Evolutionary conservation across 2,113 vertebrate genomes (phyloP).

Genomic region (Tretioscincus oriximinensis): DNA sequence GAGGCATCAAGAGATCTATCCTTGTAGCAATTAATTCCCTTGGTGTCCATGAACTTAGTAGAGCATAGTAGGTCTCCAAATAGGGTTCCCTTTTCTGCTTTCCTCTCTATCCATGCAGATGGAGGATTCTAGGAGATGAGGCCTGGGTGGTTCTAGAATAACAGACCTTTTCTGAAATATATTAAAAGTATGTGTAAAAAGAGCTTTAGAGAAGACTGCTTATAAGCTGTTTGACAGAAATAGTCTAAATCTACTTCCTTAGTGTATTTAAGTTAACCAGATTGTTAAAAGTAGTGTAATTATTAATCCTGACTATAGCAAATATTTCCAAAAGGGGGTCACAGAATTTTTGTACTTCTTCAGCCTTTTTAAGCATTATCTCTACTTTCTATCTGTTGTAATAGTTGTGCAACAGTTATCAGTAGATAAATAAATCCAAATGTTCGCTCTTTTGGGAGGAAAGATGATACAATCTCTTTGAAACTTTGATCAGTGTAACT

Average conservation of each 20-base stretch:
- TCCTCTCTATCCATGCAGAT: too few relatives aligned
- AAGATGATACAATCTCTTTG: background rate
- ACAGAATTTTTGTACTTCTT: background rate
- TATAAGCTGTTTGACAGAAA: background rate
- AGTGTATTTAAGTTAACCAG: background rate
- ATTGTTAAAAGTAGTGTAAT: background rate
- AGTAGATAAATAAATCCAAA: background rate
- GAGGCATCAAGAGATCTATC: too few relatives aligned
- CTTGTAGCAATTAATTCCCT: too few relatives aligned
- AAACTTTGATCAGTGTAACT: background rate
- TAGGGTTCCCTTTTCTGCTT: too few relatives aligned
- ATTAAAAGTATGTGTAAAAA: too few relatives aligned
- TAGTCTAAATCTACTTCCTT: background rate
- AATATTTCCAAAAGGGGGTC: background rate
- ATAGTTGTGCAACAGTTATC: background rate
- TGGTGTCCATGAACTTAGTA: too few relatives aligned
- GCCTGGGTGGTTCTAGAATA: too few relatives aligned
- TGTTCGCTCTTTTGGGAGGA: background rate
- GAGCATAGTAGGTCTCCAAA: too few relatives aligned
- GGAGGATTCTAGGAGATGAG: too few relatives aligned
- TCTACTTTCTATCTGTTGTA: conserved; percentile 2
- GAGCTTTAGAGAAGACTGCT: background rate
- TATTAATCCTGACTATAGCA: background rate
- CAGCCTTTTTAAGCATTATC: background rate
- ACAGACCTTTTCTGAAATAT: too few relatives aligned